Evolutionary conservation across 2,888 invertebrate species (phyloP).

Genomic region (Caenorhabditis japonica): DNA sequence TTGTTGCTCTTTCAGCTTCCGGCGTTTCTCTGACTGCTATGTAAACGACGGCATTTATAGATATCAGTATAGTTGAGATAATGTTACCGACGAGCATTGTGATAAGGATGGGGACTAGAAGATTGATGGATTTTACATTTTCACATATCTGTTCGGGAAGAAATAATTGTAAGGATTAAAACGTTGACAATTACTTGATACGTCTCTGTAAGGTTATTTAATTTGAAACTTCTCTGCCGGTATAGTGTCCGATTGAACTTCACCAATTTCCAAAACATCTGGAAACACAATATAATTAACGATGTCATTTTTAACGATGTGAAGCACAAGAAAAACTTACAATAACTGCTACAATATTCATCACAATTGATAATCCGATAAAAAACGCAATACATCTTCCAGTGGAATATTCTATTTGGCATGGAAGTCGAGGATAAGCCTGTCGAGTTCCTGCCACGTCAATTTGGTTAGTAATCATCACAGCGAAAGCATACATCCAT

Average conservation of each 20-base stretch:
- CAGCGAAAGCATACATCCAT: conserved; percentile 26
- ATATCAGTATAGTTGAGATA: conserved; percentile 17
- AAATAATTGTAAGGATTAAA: no score
- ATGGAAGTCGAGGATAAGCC: conserved; percentile 33
- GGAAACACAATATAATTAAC: no score
- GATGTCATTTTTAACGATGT: no score
- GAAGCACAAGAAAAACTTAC: no score
- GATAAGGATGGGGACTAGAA: conserved; percentile 23
- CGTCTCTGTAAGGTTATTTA: conserved; percentile 28
- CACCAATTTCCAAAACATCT: conserved; percentile 35
- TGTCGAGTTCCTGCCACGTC: conserved; percentile 25
- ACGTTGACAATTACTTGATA: conserved; percentile 34
- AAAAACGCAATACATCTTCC: conserved; percentile 15
- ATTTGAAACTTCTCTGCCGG: conserved; percentile 30
- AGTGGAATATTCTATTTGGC: conserved; percentile 42
- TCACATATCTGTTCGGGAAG: conserved; percentile 22
- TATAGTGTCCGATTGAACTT: conserved; percentile 35
- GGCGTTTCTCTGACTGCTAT: conserved; percentile 26
- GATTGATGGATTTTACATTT: conserved; percentile 37
- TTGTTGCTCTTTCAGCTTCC: conserved; percentile 13
- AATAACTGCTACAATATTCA: conserved; percentile 18
- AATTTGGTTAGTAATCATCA: conserved; percentile 28
- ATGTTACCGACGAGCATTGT: conserved; percentile 27
- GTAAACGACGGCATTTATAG: conserved; percentile 14
- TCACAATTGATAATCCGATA: background rate